phyloP scores from a whole-genome alignment of 2,888 invertebrate genomes.

The Xylota segnis region DNA sequence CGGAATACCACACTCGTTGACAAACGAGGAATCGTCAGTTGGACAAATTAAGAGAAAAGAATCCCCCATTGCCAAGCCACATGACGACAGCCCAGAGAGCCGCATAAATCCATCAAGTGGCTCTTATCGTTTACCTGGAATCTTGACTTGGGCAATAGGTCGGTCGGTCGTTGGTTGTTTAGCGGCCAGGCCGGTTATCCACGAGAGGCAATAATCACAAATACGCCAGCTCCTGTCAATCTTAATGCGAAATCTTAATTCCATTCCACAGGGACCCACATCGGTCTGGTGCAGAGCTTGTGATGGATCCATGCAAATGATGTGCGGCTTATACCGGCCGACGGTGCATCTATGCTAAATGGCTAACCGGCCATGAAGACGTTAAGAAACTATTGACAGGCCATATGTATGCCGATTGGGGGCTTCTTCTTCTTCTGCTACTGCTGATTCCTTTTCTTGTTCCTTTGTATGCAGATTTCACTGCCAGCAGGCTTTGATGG shows the following conservation, averaged over 20 bases:
- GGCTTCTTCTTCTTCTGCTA: slow-evolving; percentile 4
- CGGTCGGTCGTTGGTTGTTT: slow-evolving; percentile 6
- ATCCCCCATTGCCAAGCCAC: slow-evolving; percentile 9
- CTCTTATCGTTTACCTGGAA: slow-evolving; percentile 23
- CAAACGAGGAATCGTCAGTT: not conserved
- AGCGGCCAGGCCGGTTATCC: not conserved
- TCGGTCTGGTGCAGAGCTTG: slow-evolving; percentile 1
- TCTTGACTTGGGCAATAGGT: slow-evolving; percentile 41
- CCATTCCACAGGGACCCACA: slow-evolving; percentile 17
- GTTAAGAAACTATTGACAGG: slow-evolving; percentile 68
- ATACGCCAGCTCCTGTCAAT: slow-evolving; percentile 57
- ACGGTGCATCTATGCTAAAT: slow-evolving; percentile 42
- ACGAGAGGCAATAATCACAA: slow-evolving; percentile 52
- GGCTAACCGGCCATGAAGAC: slow-evolving; percentile 66
- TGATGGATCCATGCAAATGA: slow-evolving; percentile 55
- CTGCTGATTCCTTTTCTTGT: not conserved
- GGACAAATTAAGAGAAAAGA: slow-evolving; percentile 18
- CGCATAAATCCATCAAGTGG: slow-evolving; percentile 33
- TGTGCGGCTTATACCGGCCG: not conserved
- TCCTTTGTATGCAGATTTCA: slow-evolving; percentile 71
- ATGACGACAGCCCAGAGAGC: slow-evolving; percentile 9
- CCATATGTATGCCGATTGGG: slow-evolving; percentile 40
- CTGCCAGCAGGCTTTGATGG: not conserved
- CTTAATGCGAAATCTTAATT: slow-evolving; percentile 60
- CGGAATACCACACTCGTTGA: not conserved